Evolutionary conservation across 2,113 vertebrate species (phyloP), one percentile per base, ranked within the genome.

Genomic region (Ranitomeya imitator): DNA sequence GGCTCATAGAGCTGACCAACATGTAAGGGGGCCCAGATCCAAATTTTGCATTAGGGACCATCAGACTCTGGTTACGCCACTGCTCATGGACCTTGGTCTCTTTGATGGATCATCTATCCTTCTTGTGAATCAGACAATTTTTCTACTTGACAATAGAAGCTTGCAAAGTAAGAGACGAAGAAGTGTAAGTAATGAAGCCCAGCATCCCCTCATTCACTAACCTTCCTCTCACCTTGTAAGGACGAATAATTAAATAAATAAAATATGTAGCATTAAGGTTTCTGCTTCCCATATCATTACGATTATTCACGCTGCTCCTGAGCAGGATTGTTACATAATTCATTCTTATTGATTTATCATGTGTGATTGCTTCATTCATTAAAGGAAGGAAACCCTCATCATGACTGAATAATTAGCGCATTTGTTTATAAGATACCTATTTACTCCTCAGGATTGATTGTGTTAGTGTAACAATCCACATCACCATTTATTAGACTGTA

Each of bases 301-400:
- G 23, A 87, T 87, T 87, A 55, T 69, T 51, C 85, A 37, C 11
- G 45, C 61, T 18, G 52, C 13, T 21, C 45, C 16, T 52, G 77
- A 71, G 52, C n/a, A 87, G 69, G 77, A 81, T 55, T 57, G 52
- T 15, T 69, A 69, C 86, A 87, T 87, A 69, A 87, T 87, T 87
- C 86, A 87, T 80, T 80, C 76, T 87, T 81, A 87, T 80, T 71
- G 86, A 71, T 81, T 55, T 59, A 31, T 59, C 77, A 51, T 59
- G 63, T 80, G 51, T 80, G 86, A 87, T 80, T 37, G 77, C 78
- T 87, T 86, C 60, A 86, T 86, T 86, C 77, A 69, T 86, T 86
- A 86, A 31, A 69, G 61, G 23, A 16, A 63, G 85, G 21, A 80
- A 80, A 79, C 21, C 61, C 15, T 78, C 51, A 79, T 67, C 85